Percentiles rank a stretch among this genome's conserved stretches.
Evolutionary conservation across 1,140 invertebrate genomes (phyloP).

Genomic region (Limonius californicus): DNA sequence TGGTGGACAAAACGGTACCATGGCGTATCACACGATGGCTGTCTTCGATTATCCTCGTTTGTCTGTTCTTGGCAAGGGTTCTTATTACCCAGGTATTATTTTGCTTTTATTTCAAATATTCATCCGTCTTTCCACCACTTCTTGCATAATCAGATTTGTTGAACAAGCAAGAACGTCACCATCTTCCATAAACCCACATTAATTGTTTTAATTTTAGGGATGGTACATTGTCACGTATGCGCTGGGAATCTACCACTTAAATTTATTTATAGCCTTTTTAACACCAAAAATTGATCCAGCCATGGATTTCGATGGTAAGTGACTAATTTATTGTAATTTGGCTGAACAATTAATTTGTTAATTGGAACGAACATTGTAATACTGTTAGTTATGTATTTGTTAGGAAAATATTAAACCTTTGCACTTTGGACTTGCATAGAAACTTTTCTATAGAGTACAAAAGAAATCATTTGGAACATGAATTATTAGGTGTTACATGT

Average conservation of each 20-base stretch:
- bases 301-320: constrained; percentile 83
- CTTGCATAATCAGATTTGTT: background rate
- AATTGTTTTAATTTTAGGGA: constrained; percentile 69
- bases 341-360: too few relatives aligned
- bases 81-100: constrained; percentile 43
- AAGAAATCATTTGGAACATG: too few relatives aligned
- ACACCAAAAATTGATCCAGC: constrained; percentile 99
- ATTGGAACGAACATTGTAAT: too few relatives aligned
- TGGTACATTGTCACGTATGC: constrained; percentile 99
- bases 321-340: too few relatives aligned
- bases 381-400: too few relatives aligned
- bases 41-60: constrained; percentile 36
- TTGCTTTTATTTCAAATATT: constrained; percentile 16
- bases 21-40: constrained; percentile 44
- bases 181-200: background rate
- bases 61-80: constrained; percentile 42
- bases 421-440: too few relatives aligned
- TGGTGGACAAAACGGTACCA: constrained; percentile 47
- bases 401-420: too few relatives aligned
- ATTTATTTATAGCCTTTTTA: constrained; percentile 98
- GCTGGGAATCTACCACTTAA: constrained; percentile 97
- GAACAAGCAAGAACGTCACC: background rate
- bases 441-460: too few relatives aligned
- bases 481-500: too few relatives aligned
- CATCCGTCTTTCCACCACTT: constrained; percentile 24